Evolutionary conservation across 2,888 invertebrate species (phyloP).

Genomic region (Julus scandinavius): DNA sequence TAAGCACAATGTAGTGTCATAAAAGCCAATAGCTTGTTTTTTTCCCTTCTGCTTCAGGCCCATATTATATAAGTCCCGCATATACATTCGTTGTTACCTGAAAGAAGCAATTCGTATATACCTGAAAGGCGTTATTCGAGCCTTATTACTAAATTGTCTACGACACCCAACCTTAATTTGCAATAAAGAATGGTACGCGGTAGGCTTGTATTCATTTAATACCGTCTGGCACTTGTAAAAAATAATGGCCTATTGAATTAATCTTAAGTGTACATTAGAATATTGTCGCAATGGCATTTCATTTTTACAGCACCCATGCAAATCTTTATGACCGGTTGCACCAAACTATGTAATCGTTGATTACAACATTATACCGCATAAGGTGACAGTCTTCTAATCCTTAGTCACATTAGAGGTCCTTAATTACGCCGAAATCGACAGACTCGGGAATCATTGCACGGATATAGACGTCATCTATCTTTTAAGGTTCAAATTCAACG

Average conservation of each 20-base stretch:
- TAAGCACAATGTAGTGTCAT: conserved; percentile 50
- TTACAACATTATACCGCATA: neutral
- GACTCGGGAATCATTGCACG: too few species aligned
- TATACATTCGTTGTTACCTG: conserved; percentile 34
- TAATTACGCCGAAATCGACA: too few species aligned
- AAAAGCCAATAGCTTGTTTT: conserved; percentile 48
- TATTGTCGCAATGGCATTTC: neutral
- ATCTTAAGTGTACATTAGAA: conserved; percentile 14
- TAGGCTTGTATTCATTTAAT: conserved; percentile 26
- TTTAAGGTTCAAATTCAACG: too few species aligned
- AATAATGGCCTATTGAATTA: conserved; percentile 30
- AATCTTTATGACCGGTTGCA: neutral
- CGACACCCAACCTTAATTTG: conserved; percentile 23
- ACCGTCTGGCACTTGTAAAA: neutral
- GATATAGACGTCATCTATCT: too few species aligned
- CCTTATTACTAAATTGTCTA: conserved; percentile 39
- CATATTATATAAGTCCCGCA: conserved; percentile 16
- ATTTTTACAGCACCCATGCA: neutral
- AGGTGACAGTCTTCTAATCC: too few species aligned
- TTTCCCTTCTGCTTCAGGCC: conserved; percentile 15
- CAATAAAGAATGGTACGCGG: neutral
- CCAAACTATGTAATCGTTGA: neutral
- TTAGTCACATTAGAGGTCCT: too few species aligned
- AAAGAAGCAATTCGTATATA: conserved; percentile 47
- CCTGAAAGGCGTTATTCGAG: conserved; percentile 35